Conservation (phyloP, 2,888 invertebrate species). For the Tetheella fluctuosa region DNA sequence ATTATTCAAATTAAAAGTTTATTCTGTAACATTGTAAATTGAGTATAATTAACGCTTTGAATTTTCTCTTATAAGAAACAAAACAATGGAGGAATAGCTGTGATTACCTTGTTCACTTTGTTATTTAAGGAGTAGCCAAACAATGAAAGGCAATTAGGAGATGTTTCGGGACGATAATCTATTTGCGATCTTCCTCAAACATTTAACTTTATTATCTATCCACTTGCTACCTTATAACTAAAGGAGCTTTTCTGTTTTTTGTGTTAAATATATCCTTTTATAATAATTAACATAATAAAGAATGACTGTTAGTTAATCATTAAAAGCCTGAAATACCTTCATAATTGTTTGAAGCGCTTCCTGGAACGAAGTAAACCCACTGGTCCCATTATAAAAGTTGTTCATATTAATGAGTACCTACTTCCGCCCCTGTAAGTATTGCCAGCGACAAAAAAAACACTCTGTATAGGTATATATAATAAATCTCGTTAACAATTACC, state of each 20-base stretch:
- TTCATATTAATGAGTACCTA: too few species aligned
- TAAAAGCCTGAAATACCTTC: too few species aligned
- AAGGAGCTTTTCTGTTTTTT: not conserved
- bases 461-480: too few species aligned
- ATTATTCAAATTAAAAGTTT: slow-evolving; percentile 47
- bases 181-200: slow-evolving; percentile 20
- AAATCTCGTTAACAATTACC: too few species aligned
- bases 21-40: slow-evolving; percentile 35
- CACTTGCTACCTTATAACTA: not conserved
- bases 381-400: too few species aligned
- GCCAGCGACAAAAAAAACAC: too few species aligned
- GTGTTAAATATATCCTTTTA: not conserved
- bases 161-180: slow-evolving; percentile 30
- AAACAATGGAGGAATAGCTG: slow-evolving; percentile 31
- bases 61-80: slow-evolving; percentile 26
- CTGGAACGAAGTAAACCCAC: too few species aligned
- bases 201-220: slow-evolving; percentile 10
- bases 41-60: slow-evolving; percentile 36
- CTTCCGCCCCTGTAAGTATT: too few species aligned
- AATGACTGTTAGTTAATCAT: too few species aligned
- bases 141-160: slow-evolving; percentile 41
- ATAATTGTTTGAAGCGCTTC: too few species aligned
- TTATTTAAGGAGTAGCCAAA: slow-evolving; percentile 40
- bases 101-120: slow-evolving; percentile 46
- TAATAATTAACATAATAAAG: not conserved